Base-by-base conservation (phyloP, 2,113 vertebrate species). In the Acrocephalus arundinaceus region DNA sequence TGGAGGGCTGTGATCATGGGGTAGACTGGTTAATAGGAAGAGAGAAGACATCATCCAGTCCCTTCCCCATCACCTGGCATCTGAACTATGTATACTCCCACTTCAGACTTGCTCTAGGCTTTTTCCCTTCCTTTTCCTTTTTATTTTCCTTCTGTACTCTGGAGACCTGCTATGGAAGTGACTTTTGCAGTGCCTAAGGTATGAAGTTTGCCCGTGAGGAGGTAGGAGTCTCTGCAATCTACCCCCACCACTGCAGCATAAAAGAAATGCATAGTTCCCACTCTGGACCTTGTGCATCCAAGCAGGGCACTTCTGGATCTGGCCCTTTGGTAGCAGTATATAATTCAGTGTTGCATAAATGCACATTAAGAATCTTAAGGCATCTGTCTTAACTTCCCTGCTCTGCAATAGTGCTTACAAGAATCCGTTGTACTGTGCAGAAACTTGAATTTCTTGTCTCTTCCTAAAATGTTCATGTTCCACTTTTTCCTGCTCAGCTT, bases 331-430 rank as follows among this genome's bases (percentile, higher is more conserved):
- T 94, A 96, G 86, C 87, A 94, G 82, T 87, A 89, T 94, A 39
- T 90, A 95, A 90, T 96, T 96, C 95, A 96, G 55, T 92, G 97
- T 85, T 97, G 97, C 97, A 97, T 95, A 97, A 97, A 97, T 94
- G 97, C 97, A 97, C 84, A 80, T 95, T 79, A 93, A 96, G 97
- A 93, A 97, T 97, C 96, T 97, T 98, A 98, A 98, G 98, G 98
- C 98, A 98, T 97, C 97, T 94, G 94, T 97, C 95, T 95, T 95
- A 96, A 96, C 92, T 92, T 97, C 95, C 96, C 96, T 93, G 93
- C 93, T 97, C 91, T 95, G 96, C 82, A 94, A 95, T 85, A 96
- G 91, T 89, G 94, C 97, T 96, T 96, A 96, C 92, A 95, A 95
- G 89, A 94, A 85, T 96, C 96, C 96, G 86, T 49, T 58, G 39